Percentiles rank a stretch among this genome's conserved stretches.
Evolutionary conservation across 1,140 invertebrate genomes (phyloP).

Genomic region (Achroia grisella): DNA sequence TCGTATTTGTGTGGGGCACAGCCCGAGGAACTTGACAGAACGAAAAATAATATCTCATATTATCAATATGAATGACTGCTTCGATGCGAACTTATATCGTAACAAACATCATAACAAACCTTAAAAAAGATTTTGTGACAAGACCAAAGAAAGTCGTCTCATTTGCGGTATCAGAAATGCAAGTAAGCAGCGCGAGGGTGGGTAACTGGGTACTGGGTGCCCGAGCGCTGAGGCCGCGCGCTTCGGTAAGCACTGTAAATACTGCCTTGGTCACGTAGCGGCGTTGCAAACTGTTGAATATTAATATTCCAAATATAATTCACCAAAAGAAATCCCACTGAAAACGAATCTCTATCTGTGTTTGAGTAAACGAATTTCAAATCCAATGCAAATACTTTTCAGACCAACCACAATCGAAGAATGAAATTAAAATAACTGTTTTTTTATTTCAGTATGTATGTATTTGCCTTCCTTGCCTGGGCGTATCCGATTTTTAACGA

Average conservation of each 20-base stretch:
- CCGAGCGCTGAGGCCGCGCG: slow-evolving; percentile 25
- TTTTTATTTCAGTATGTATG: background rate
- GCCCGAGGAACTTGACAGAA: no score
- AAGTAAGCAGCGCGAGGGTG: slow-evolving; percentile 15
- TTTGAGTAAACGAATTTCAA: slow-evolving; percentile 19
- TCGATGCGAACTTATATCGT: no score
- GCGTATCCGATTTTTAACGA: no score
- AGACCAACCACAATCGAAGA: background rate
- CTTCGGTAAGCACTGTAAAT: slow-evolving; percentile 61
- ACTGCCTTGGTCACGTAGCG: slow-evolving; percentile 55
- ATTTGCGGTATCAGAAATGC: slow-evolving; percentile 4
- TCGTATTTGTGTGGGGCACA: no score
- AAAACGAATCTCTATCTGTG: slow-evolving; percentile 22
- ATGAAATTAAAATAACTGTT: slow-evolving; percentile 7
- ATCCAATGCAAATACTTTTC: slow-evolving; percentile 11
- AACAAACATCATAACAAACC: no score
- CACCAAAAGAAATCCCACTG: slow-evolving; percentile 34
- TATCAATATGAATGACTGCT: no score
- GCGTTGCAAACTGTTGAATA: slow-evolving; percentile 61
- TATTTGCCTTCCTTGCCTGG: background rate
- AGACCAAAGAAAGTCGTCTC: no score
- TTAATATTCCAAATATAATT: slow-evolving; percentile 57
- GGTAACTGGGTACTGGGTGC: slow-evolving; percentile 9
- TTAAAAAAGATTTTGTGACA: no score
- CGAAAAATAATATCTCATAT: no score